Evolutionary conservation across 2,113 vertebrate genomes (phyloP).

Genomic region (Redunca redunca): DNA sequence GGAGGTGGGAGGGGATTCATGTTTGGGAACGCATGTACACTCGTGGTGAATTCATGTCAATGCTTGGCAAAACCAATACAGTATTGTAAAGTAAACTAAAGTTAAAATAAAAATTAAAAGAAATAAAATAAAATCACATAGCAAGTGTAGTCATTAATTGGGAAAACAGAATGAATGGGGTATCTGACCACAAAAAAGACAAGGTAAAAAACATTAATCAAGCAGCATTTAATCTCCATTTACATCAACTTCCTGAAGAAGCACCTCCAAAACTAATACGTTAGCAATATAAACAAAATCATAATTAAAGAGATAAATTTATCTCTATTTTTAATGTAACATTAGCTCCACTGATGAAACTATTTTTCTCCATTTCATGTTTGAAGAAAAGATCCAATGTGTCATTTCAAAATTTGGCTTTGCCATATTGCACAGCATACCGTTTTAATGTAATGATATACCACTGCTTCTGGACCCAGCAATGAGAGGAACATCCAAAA

Average conservation of each 20-base stretch:
- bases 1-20: too few species aligned
- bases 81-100: too few species aligned
- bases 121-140: background rate
- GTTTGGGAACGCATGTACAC: too few species aligned
- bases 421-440: background rate
- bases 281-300: background rate
- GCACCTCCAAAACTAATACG: background rate
- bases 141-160: background rate
- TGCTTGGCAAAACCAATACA: too few species aligned
- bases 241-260: background rate
- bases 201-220: conserved; percentile 34
- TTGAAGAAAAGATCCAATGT: background rate
- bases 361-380: background rate
- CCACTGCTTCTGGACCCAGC: background rate
- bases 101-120: too few species aligned
- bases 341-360: background rate
- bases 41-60: too few species aligned
- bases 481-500: conserved; percentile 30
- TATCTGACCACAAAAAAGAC: background rate
- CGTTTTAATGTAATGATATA: conserved; percentile 2
- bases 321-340: background rate
- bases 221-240: background rate
- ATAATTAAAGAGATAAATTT: background rate
- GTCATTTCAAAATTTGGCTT: background rate
- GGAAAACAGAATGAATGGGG: background rate